Conservation (phyloP, 2,888 invertebrate genomes). For the Hirtodrosophila histrioides region DNA sequence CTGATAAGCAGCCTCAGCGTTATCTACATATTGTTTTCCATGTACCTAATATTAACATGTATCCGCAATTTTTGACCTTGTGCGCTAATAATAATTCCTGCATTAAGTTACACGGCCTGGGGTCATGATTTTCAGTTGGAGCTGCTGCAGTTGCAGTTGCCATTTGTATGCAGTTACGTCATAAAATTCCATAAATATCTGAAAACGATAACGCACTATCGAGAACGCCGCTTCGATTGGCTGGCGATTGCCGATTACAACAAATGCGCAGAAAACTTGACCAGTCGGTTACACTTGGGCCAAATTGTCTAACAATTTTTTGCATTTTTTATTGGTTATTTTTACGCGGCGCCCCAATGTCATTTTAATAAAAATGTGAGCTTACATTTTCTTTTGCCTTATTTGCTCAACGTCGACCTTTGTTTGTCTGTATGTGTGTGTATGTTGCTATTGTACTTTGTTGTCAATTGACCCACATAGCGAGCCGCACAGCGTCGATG, state of each 20-base stretch:
- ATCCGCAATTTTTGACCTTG: constrained; percentile 38
- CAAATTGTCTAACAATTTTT: constrained; percentile 17
- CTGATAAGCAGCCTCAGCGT: constrained; percentile 31
- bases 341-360: constrained; percentile 61
- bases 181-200: constrained; percentile 71
- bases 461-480: constrained; percentile 80
- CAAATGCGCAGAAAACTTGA: constrained; percentile 34
- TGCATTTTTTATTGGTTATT: constrained; percentile 34
- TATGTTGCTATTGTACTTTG: constrained; percentile 57
- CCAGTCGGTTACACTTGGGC: constrained; percentile 26
- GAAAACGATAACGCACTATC: constrained; percentile 61
- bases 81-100: constrained; percentile 16
- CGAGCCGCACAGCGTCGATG: constrained; percentile 56
- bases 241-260: constrained; percentile 41
- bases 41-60: constrained; percentile 5
- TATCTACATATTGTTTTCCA: constrained; percentile 36
- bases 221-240: constrained; percentile 35
- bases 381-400: constrained; percentile 71
- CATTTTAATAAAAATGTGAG: constrained; percentile 72
- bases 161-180: constrained; percentile 62
- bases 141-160: constrained; percentile 5
- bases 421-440: constrained; percentile 21
- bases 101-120: constrained; percentile 8
- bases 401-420: constrained; percentile 61
- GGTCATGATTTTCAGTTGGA: constrained; percentile 13